Conservation (phyloP, 2,113 vertebrate species). For the Myotis lucifugus region DNA sequence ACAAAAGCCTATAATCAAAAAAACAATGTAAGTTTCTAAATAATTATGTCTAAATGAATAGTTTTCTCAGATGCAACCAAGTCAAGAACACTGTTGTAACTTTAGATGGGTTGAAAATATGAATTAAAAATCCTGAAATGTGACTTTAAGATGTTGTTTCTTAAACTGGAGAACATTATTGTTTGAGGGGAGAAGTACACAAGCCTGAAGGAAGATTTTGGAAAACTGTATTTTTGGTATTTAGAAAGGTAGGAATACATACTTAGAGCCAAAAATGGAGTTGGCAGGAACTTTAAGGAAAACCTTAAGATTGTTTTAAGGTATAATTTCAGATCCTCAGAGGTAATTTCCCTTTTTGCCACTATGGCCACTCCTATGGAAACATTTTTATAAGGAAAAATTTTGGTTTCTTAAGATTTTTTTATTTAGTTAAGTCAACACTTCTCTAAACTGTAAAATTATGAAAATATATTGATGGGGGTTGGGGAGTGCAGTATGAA, state of each 20-base stretch:
- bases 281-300: constrained; percentile 28
- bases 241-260: constrained; percentile 30
- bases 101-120: not conserved
- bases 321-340: constrained; percentile 14
- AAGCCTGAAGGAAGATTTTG: constrained; percentile 33
- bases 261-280: constrained; percentile 40
- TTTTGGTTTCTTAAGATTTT: constrained; percentile 32
- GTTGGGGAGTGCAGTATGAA: not conserved
- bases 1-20: not conserved
- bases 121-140: constrained; percentile 21
- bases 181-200: not conserved
- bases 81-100: not conserved
- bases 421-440: constrained; percentile 1
- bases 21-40: constrained; percentile 25
- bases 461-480: not conserved
- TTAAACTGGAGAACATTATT: not conserved
- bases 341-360: constrained; percentile 9
- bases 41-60: constrained; percentile 17
- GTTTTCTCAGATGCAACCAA: not conserved
- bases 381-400: constrained; percentile 35
- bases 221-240: not conserved
- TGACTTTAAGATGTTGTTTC: constrained; percentile 6
- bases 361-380: not conserved
- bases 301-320: constrained; percentile 18
- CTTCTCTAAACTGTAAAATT: constrained; percentile 43